These are phyloP conservation scores for Neocrepidodera transversa DNA, from an alignment of 2,888 invertebrate species.

Conservation along the genomic window DNA sequence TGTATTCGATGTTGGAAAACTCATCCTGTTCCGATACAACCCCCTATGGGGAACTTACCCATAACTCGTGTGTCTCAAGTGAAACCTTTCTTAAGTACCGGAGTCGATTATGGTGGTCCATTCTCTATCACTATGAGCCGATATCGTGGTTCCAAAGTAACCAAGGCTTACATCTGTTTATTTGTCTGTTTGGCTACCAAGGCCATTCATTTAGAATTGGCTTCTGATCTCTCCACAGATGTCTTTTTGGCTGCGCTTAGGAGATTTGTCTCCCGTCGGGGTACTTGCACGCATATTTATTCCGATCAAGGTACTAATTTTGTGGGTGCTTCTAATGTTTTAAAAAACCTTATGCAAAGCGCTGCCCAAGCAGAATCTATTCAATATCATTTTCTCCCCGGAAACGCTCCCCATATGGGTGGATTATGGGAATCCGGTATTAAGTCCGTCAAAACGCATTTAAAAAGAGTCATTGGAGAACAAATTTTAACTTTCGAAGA, in stretches of 20 bases:
- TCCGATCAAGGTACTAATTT: slow-evolving; percentile 40
- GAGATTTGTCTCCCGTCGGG: slow-evolving; percentile 35
- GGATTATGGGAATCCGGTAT: no score
- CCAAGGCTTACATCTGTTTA: slow-evolving; percentile 33
- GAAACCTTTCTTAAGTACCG: slow-evolving; percentile 35
- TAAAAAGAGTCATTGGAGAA: no score
- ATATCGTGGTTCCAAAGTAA: slow-evolving; percentile 27
- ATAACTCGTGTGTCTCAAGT: slow-evolving; percentile 17
- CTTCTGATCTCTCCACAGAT: slow-evolving; percentile 31
- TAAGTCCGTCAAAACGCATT: no score
- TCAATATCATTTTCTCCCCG: no score
- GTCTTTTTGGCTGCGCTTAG: slow-evolving; percentile 35
- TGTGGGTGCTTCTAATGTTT: slow-evolving; percentile 29
- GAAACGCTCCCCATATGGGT: no score
- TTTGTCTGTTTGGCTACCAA: slow-evolving; percentile 38
- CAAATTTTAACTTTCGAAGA: no score
- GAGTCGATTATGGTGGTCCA: slow-evolving; percentile 39
- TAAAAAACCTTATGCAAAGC: background rate
- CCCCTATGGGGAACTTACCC: slow-evolving; percentile 35
- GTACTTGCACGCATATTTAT: slow-evolving; percentile 29
- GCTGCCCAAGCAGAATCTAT: no score
- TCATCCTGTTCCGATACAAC: slow-evolving; percentile 14
- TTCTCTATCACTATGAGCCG: slow-evolving; percentile 30
- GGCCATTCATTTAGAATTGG: slow-evolving; percentile 39
- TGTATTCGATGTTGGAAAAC: slow-evolving; percentile 32